These are phyloP conservation scores for Troglohyphantes excavatus DNA, from an alignment of 2,888 invertebrate genomes.

Conservation along the genomic window DNA sequence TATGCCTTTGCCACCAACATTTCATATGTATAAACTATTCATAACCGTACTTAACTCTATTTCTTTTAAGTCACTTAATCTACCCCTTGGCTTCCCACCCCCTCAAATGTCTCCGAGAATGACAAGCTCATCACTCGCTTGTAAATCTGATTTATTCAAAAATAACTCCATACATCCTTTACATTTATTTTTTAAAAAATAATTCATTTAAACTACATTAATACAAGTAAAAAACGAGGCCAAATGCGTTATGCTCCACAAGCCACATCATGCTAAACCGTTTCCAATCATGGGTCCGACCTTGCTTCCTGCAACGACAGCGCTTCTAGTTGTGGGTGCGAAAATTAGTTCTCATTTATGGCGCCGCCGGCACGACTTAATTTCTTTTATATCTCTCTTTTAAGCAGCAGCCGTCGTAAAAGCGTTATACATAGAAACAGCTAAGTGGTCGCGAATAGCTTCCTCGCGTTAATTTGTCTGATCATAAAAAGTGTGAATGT, in stretches of 20 bases:
- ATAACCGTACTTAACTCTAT: no score
- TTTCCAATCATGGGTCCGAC: conserved; percentile 32
- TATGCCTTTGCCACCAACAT: no score
- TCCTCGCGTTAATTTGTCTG: background rate
- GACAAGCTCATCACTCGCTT: no score
- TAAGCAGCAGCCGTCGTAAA: background rate
- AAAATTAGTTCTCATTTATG: conserved; percentile 19
- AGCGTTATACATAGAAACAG: background rate
- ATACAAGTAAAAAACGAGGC: background rate
- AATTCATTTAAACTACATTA: no score
- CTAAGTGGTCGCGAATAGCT: background rate
- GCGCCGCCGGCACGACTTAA: background rate
- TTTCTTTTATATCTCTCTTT: conserved; percentile 19
- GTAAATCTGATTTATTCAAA: no score
- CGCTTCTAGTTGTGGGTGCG: conserved; percentile 31
- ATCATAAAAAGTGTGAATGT: background rate
- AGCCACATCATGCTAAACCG: background rate
- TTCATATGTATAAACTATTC: no score
- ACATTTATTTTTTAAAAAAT: no score
- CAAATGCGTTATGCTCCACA: background rate
- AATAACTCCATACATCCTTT: no score
- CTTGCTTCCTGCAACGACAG: conserved; percentile 8
- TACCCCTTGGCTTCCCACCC: no score
- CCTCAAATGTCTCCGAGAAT: no score
- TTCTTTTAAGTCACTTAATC: no score